Conservation (phyloP, 2,888 invertebrate species). For the Stenolophus ochropezus region DNA sequence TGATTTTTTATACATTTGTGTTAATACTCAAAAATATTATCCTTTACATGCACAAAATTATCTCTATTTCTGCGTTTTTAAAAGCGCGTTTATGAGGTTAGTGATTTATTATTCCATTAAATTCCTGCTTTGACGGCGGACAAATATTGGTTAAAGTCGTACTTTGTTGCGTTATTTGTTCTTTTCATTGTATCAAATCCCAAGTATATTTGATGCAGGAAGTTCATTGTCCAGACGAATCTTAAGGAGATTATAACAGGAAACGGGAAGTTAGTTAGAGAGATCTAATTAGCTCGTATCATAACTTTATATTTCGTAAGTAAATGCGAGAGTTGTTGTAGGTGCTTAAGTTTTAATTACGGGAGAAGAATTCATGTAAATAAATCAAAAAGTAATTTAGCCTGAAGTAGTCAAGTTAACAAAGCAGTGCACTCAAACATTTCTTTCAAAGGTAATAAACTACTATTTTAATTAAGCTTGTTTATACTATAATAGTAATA, state of each 20-base stretch:
- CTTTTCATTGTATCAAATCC: background rate
- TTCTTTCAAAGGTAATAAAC: too few relatives aligned
- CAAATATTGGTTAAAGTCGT: background rate
- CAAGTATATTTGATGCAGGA: background rate
- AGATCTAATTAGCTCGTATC: background rate
- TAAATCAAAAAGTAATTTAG: slow-evolving; percentile 33
- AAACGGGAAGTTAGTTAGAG: background rate
- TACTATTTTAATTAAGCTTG: too few relatives aligned
- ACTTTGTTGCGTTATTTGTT: background rate
- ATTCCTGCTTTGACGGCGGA: slow-evolving; percentile 1
- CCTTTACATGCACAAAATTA: slow-evolving; percentile 17
- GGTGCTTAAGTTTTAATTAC: slow-evolving; percentile 31
- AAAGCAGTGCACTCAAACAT: too few relatives aligned
- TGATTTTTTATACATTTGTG: too few relatives aligned
- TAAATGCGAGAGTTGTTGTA: background rate
- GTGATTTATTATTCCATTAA: slow-evolving; percentile 46
- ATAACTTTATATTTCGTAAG: slow-evolving; percentile 33
- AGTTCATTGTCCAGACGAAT: background rate
- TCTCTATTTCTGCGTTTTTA: background rate
- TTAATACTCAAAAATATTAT: too few relatives aligned
- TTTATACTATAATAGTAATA: too few relatives aligned
- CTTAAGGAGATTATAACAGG: background rate
- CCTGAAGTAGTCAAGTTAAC: too few relatives aligned
- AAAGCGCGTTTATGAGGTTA: slow-evolving; percentile 9
- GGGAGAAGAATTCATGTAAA: slow-evolving; percentile 13